Evolutionary conservation across 2,888 invertebrate species (phyloP).

Genomic region (Matsumyia berberina): DNA sequence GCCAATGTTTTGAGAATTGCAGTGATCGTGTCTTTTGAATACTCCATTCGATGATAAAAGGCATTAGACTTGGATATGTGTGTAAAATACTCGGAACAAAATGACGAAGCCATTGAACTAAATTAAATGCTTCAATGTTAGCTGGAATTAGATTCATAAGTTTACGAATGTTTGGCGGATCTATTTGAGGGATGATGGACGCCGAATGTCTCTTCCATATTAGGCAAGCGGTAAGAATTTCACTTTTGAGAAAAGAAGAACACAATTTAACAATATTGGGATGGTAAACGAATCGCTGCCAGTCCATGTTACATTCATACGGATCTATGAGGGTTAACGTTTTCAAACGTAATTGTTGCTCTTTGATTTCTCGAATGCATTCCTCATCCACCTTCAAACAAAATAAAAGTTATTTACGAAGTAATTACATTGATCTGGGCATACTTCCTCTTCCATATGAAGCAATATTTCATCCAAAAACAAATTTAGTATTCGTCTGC

Average conservation of each 20-base stretch:
- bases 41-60: conserved; percentile 82
- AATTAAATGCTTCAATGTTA: conserved; percentile 81
- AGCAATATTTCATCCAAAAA: conserved; percentile 81
- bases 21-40: conserved; percentile 82
- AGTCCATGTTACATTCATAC: conserved; percentile 82
- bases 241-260: conserved; percentile 81
- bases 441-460: conserved; percentile 81
- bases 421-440: background rate
- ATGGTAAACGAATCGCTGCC: conserved; percentile 83
- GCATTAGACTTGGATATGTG: conserved; percentile 82
- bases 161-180: conserved; percentile 80
- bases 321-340: conserved; percentile 84
- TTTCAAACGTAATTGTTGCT: conserved; percentile 82
- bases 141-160: conserved; percentile 81
- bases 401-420: background rate
- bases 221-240: conserved; percentile 82
- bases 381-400: conserved; percentile 79
- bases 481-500: conserved; percentile 79
- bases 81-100: conserved; percentile 82
- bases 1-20: conserved; percentile 83
- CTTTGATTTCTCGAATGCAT: conserved; percentile 82
- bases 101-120: conserved; percentile 83
- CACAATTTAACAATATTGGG: conserved; percentile 81
- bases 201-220: conserved; percentile 83
- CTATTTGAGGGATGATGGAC: conserved; percentile 80